Conservation (phyloP, 2,113 vertebrate genomes). For the Taurulus bubalis region DNA sequence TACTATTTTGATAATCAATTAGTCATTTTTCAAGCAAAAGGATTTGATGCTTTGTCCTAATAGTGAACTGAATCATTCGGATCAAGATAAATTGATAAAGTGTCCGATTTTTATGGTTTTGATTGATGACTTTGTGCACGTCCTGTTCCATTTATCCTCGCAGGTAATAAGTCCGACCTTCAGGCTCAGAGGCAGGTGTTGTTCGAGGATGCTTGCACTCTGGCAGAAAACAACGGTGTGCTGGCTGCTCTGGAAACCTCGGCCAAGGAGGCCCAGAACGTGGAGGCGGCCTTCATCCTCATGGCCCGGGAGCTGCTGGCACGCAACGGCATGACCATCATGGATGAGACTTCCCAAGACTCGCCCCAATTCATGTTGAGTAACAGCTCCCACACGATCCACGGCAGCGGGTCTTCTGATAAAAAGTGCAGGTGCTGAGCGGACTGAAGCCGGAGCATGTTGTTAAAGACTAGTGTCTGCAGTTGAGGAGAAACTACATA, state of each 20-base stretch:
- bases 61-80: too few species aligned
- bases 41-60: too few species aligned
- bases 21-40: too few species aligned
- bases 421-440: slow-evolving; percentile 86
- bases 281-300: slow-evolving; percentile 74
- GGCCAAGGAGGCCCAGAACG: slow-evolving; percentile 82
- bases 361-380: slow-evolving; percentile 66
- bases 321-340: slow-evolving; percentile 68
- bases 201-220: slow-evolving; percentile 92
- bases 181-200: slow-evolving; percentile 87
- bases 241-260: slow-evolving; percentile 94
- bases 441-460: background rate
- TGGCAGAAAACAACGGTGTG: slow-evolving; percentile 89
- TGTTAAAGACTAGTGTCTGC: background rate
- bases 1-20: too few species aligned
- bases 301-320: slow-evolving; percentile 79
- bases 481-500: slow-evolving; percentile 5
- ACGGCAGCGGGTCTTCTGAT: slow-evolving; percentile 41
- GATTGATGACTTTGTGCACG: background rate
- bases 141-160: background rate
- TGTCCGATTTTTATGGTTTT: background rate
- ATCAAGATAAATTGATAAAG: background rate
- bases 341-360: slow-evolving; percentile 78
- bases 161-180: slow-evolving; percentile 94
- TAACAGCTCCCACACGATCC: slow-evolving; percentile 84